Conservation (phyloP, 2,888 invertebrate species). For the Anthoptus insignis region DNA sequence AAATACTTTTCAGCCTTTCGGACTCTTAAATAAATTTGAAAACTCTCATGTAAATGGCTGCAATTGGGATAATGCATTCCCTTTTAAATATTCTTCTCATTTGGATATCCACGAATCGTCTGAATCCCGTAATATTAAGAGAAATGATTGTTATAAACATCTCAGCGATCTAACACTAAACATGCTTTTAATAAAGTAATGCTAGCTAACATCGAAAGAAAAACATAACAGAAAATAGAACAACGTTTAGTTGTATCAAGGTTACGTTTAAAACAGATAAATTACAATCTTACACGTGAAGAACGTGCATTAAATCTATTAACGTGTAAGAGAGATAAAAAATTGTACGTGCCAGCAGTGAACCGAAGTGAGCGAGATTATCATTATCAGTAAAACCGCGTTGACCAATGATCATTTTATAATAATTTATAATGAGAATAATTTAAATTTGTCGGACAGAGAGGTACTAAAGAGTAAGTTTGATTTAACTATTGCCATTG, state of each 20-base stretch:
- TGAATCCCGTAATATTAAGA: too few species aligned
- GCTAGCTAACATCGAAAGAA: slow-evolving; percentile 10
- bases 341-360: slow-evolving; percentile 61
- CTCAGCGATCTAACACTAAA: slow-evolving; percentile 32
- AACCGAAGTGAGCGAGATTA: slow-evolving; percentile 58
- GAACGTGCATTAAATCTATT: slow-evolving; percentile 56
- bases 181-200: neutral
- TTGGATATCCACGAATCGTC: too few species aligned
- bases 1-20: too few species aligned
- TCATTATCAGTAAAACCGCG: slow-evolving; percentile 65
- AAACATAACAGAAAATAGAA: slow-evolving; percentile 25
- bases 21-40: too few species aligned
- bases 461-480: too few species aligned
- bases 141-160: slow-evolving; percentile 20
- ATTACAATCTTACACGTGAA: slow-evolving; percentile 17
- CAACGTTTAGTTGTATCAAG: slow-evolving; percentile 13
- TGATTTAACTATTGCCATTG: too few species aligned
- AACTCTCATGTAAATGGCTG: too few species aligned
- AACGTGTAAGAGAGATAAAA: slow-evolving; percentile 66
- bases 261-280: slow-evolving; percentile 17
- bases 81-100: too few species aligned
- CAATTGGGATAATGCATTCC: too few species aligned
- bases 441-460: too few species aligned
- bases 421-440: too few species aligned
- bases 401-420: neutral